phyloP scores from a whole-genome alignment of 2,113 vertebrate species.

The Malurus elegans region DNA sequence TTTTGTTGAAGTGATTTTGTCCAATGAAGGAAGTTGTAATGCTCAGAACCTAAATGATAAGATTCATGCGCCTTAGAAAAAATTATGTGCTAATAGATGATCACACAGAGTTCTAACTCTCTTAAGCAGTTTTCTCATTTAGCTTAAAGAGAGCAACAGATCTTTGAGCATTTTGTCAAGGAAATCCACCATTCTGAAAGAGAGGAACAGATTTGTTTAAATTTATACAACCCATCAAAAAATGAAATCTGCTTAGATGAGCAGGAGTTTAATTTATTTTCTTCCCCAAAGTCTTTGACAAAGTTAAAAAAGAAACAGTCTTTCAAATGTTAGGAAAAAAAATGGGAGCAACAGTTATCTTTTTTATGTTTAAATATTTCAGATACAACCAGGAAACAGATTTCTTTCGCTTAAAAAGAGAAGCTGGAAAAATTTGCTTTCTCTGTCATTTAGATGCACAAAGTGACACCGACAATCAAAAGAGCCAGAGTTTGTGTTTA shows the following conservation, averaged over 20 bases:
- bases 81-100: neutral
- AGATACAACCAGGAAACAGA: constrained; percentile 60
- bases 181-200: constrained; percentile 52
- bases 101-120: neutral
- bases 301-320: constrained; percentile 69
- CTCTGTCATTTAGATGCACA: constrained; percentile 7
- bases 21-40: neutral
- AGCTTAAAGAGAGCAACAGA: constrained; percentile 63
- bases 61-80: neutral
- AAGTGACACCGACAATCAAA: constrained; percentile 17
- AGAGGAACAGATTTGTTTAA: constrained; percentile 75
- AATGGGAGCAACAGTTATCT: constrained; percentile 59
- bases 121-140: neutral
- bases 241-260: constrained; percentile 44
- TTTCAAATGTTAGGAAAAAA: constrained; percentile 65
- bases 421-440: constrained; percentile 59
- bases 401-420: constrained; percentile 49
- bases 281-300: constrained; percentile 50
- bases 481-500: neutral
- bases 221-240: constrained; percentile 28
- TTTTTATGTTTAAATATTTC: constrained; percentile 43
- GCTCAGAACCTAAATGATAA: neutral
- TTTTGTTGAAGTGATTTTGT: neutral
- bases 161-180: constrained; percentile 66
- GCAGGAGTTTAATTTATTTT: constrained; percentile 45